phyloP scores from a whole-genome alignment of 2,888 invertebrate species.

The Sphaerophoria taeniata region DNA sequence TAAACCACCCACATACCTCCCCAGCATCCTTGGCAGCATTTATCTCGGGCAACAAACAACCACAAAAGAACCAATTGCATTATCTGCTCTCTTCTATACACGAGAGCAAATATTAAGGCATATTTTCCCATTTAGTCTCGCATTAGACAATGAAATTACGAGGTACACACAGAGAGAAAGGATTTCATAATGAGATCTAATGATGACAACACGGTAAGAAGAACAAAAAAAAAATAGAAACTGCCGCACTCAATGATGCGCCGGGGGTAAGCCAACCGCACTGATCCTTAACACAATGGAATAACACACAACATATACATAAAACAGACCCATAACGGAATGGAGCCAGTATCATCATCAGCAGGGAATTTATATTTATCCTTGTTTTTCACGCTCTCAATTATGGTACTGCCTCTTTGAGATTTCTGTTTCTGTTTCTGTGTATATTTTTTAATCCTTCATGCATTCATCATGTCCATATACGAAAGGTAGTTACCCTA shows the following conservation, averaged over 20 bases:
- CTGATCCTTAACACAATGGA: constrained; percentile 43
- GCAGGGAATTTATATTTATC: constrained; percentile 30
- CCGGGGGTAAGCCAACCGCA: constrained; percentile 1
- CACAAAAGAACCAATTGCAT: constrained; percentile 63
- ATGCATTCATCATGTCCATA: constrained; percentile 21
- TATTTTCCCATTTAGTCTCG: constrained; percentile 69
- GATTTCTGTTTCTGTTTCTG: too few species aligned
- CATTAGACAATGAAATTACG: constrained; percentile 71
- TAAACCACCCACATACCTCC: background rate
- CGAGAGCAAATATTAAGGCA: constrained; percentile 64
- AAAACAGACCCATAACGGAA: background rate
- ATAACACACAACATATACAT: background rate
- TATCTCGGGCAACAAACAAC: constrained; percentile 62
- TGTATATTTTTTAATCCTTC: constrained; percentile 1
- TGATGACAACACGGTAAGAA: constrained; percentile 73
- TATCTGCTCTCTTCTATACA: constrained; percentile 55
- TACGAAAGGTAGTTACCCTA: background rate
- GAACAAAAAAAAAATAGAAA: constrained; percentile 44
- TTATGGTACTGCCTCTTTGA: background rate
- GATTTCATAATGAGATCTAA: constrained; percentile 76
- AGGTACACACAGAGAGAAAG: constrained; percentile 64
- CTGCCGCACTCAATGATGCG: constrained; percentile 48
- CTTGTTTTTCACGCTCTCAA: constrained; percentile 51
- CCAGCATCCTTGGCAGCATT: constrained; percentile 4
- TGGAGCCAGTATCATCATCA: constrained; percentile 12